Evolutionary conservation across 1,140 invertebrate species (phyloP).

Genomic region (Saccostrea echinata): DNA sequence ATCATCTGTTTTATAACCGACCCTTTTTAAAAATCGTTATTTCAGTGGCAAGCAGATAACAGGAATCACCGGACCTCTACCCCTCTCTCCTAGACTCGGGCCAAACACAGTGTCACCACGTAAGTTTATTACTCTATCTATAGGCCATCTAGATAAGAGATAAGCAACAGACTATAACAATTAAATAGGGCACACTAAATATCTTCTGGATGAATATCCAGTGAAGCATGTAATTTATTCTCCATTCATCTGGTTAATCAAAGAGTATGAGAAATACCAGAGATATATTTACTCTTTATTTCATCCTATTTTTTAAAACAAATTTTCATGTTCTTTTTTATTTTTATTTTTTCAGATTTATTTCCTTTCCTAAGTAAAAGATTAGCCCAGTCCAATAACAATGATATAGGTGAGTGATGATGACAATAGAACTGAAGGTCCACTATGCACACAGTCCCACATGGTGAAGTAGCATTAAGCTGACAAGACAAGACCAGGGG

Average conservation of each 20-base stretch:
- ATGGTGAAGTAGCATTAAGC: not conserved
- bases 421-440: constrained; percentile 3
- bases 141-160: constrained; percentile 27
- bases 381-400: constrained; percentile 72
- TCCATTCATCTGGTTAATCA: constrained; percentile 2
- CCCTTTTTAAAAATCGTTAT: constrained; percentile 53
- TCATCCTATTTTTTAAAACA: not conserved
- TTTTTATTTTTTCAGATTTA: constrained; percentile 81
- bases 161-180: not conserved
- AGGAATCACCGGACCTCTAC: constrained; percentile 65
- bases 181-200: not conserved
- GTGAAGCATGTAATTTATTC: constrained; percentile 16
- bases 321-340: constrained; percentile 1
- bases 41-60: constrained; percentile 65
- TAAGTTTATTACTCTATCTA: constrained; percentile 59
- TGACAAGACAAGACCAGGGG: not conserved
- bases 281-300: not conserved
- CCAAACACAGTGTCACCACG: constrained; percentile 78
- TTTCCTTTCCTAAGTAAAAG: constrained; percentile 86
- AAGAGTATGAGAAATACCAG: not conserved
- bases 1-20: constrained; percentile 7
- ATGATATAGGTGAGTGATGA: constrained; percentile 70
- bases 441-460: constrained; percentile 33
- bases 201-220: constrained; percentile 3
- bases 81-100: constrained; percentile 73